A percentile compares a stretch with the other conserved stretches of the same genome.
phyloP scores from a whole-genome alignment of 1,140 invertebrate genomes.

The Caenorhabditis tropicalis region DNA sequence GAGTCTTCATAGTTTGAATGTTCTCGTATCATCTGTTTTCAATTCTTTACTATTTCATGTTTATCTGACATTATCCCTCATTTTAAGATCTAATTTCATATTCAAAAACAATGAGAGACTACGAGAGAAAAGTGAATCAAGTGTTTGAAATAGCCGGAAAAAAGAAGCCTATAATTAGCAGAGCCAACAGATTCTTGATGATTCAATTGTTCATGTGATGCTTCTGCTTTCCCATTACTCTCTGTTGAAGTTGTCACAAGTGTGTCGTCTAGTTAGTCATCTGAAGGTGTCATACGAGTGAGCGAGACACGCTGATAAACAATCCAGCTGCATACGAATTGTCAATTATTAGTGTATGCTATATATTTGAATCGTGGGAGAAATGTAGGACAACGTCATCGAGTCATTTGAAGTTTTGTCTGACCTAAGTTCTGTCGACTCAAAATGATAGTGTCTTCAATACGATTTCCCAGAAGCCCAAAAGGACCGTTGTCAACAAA shows the following conservation, averaged over 20 bases:
- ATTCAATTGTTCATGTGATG: conserved; percentile 30
- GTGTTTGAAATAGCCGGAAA: neutral
- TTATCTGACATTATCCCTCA: neutral
- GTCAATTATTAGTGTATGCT: neutral
- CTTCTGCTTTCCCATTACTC: neutral
- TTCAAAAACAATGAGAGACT: neutral
- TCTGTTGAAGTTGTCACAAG: neutral
- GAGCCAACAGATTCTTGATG: conserved; percentile 12
- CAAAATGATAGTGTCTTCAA: neutral
- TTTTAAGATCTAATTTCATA: neutral
- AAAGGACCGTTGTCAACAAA: neutral
- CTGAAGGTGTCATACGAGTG: conserved; percentile 2
- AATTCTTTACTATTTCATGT: neutral
- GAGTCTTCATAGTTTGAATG: too few species aligned
- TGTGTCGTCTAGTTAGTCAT: conserved; percentile 6
- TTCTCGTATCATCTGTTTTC: neutral
- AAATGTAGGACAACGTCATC: neutral
- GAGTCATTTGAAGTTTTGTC: neutral
- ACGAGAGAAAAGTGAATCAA: neutral
- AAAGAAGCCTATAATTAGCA: conserved; percentile 10
- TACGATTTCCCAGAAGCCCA: neutral
- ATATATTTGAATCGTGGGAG: conserved; percentile 18
- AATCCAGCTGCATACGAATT: neutral
- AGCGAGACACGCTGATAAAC: conserved; percentile 27
- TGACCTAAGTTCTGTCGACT: neutral